A percentile compares a stretch with the other conserved stretches of the same genome.
phyloP scores from a whole-genome alignment of 2,797 vertebrate species.

The Centroberyx gerrardi region DNA sequence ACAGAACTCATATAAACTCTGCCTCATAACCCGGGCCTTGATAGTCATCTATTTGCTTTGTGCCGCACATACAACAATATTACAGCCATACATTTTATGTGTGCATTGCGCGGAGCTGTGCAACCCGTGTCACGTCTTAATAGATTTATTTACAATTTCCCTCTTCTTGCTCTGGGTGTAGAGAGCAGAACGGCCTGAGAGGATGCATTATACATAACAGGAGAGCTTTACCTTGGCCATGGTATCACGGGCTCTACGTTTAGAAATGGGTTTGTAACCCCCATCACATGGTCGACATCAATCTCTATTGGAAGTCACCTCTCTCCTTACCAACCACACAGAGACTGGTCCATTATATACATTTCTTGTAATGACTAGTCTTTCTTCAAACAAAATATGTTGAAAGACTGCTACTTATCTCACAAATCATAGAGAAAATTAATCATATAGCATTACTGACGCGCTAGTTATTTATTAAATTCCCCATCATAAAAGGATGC shows the following conservation, averaged over 20 bases:
- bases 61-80: slow-evolving; percentile 21
- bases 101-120: neutral
- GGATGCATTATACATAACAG: neutral
- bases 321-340: slow-evolving; percentile 4
- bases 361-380: slow-evolving; percentile 32
- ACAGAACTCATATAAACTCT: slow-evolving; percentile 59
- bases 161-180: neutral
- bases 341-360: neutral
- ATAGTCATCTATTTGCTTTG: slow-evolving; percentile 47
- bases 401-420: slow-evolving; percentile 14
- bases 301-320: slow-evolving; percentile 16
- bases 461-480: slow-evolving; percentile 6
- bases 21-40: slow-evolving; percentile 51
- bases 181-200: neutral
- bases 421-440: slow-evolving; percentile 2
- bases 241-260: neutral
- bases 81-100: slow-evolving; percentile 6
- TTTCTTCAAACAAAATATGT: slow-evolving; percentile 5
- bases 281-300: slow-evolving; percentile 26
- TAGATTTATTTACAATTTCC: slow-evolving; percentile 36
- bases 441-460: neutral
- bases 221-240: neutral
- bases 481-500: neutral
- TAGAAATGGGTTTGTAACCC: slow-evolving; percentile 19
- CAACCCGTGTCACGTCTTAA: slow-evolving; percentile 21